Conservation (phyloP, 2,888 invertebrate species). For the Epicampocera succincta region DNA sequence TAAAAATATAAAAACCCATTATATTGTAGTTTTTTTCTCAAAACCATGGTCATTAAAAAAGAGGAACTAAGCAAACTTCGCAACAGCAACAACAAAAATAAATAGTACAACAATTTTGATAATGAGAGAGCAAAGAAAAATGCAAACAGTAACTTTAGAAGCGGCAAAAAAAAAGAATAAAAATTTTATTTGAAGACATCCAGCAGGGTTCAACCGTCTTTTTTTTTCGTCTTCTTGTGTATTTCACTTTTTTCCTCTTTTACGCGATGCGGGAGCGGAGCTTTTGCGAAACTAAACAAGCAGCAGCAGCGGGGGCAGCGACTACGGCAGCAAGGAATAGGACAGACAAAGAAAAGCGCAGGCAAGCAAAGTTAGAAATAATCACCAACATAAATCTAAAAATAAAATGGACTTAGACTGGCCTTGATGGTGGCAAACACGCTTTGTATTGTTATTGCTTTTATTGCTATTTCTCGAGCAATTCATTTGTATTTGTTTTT, state of each 20-base stretch:
- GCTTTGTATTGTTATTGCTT: constrained; percentile 43
- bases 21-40: constrained; percentile 61
- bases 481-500: not conserved
- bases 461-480: constrained; percentile 24
- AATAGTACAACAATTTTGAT: constrained; percentile 49
- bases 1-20: constrained; percentile 58
- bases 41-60: constrained; percentile 51
- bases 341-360: constrained; percentile 35
- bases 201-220: constrained; percentile 55
- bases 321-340: constrained; percentile 20
- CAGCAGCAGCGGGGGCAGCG: constrained; percentile 17
- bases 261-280: not conserved
- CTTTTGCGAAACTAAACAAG: constrained; percentile 31
- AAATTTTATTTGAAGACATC: constrained; percentile 49
- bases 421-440: constrained; percentile 49
- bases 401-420: constrained; percentile 68
- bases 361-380: constrained; percentile 75
- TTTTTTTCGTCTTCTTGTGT: constrained; percentile 20
- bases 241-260: not conserved
- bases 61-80: constrained; percentile 55
- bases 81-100: constrained; percentile 36
- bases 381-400: constrained; percentile 77
- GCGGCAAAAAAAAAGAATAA: constrained; percentile 32
- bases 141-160: constrained; percentile 37
- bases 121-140: constrained; percentile 53